These are phyloP conservation scores for Smutsia gigantea DNA, from an alignment of 2,797 vertebrate species.

Conservation along the genomic window DNA sequence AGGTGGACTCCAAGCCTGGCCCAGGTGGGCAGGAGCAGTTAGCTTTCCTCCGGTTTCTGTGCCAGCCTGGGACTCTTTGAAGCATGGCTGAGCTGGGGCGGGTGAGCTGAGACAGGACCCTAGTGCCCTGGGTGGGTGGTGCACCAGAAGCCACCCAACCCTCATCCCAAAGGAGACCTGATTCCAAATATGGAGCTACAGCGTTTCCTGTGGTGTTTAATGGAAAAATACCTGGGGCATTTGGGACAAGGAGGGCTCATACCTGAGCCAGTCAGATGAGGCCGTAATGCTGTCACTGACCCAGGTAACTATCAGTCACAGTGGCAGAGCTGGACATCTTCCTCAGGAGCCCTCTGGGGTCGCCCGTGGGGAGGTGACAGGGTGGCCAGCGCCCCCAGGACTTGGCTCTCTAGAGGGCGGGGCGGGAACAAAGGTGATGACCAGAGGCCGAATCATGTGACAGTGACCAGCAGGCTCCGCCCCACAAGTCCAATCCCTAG, in stretches of 20 bases:
- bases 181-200: neutral
- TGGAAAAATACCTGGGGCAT: conserved; percentile 49
- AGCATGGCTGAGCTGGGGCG: neutral
- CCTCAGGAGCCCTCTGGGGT: neutral
- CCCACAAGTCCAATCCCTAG: neutral
- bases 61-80: neutral
- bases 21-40: too few relatives aligned
- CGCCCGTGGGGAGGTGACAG: neutral
- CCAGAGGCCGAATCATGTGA: neutral
- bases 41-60: neutral
- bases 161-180: neutral
- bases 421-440: neutral
- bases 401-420: neutral
- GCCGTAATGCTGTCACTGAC: neutral
- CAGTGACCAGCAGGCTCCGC: neutral
- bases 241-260: neutral
- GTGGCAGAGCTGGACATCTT: neutral
- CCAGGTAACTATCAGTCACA: neutral
- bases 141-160: neutral
- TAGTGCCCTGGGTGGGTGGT: neutral
- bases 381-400: neutral
- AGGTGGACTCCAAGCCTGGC: too few relatives aligned
- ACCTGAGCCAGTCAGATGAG: neutral
- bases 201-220: neutral
- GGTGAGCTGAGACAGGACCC: neutral